These are phyloP conservation scores for Calidris pygmaea DNA, from an alignment of 2,113 vertebrate species.

Conservation along the genomic window DNA sequence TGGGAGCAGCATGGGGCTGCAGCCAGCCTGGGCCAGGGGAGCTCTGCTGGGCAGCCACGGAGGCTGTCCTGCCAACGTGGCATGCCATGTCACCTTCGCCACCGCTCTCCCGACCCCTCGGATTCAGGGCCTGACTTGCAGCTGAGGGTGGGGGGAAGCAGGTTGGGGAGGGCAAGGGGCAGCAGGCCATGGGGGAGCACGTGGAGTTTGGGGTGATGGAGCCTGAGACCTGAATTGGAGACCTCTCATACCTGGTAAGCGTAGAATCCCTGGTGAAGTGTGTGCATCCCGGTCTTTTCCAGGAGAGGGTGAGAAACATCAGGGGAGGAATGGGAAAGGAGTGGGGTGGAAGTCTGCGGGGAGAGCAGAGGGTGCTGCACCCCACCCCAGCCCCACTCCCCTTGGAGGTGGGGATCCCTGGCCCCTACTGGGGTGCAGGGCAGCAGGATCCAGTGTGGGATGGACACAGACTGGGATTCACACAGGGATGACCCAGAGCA, in stretches of 20 bases:
- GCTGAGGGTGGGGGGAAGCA: neutral
- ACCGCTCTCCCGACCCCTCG: rapidly evolving
- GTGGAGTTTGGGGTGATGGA: neutral
- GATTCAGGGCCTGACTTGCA: neutral
- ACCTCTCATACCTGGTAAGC: neutral
- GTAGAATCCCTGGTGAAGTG: rapidly evolving
- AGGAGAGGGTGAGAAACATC: neutral
- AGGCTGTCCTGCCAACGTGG: neutral
- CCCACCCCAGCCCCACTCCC: neutral
- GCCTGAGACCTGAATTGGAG: neutral
- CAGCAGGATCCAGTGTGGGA: neutral
- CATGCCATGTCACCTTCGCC: neutral
- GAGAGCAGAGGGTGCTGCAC: neutral
- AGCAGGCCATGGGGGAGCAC: neutral
- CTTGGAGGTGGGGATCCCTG: neutral
- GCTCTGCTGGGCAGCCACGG: neutral
- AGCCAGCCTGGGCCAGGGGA: neutral
- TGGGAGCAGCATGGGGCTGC: constrained; percentile 56
- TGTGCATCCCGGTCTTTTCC: neutral
- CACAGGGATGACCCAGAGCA: neutral
- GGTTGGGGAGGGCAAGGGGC: too few species aligned
- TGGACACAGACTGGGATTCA: neutral
- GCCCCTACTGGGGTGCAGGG: rapidly evolving
- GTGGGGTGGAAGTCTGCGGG: neutral
- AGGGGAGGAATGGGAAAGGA: neutral